Evolutionary conservation across 1,140 invertebrate genomes (phyloP), one percentile per base, ranked within the genome.

Genomic region (Bombus affinis): DNA sequence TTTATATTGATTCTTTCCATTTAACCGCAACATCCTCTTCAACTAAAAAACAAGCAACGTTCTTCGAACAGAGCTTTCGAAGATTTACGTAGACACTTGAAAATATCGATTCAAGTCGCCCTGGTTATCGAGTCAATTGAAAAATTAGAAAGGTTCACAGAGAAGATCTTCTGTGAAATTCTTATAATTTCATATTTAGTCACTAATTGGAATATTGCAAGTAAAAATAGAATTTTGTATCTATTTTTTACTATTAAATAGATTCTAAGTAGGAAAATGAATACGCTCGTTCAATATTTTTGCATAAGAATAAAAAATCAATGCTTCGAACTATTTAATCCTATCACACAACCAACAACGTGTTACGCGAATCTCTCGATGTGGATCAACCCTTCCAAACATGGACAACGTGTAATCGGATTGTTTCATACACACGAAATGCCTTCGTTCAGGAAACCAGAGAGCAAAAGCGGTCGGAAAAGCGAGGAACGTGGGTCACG

Each of bases 401-500:
- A 28, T 8, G 18, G 39, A 32, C 62, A 66, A 35, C 39, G 10
- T 28, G 70, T 44, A 47, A 5, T 3, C 35, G 47, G 28, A 53
- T 42, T 66, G 28, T 65, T 37, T 42, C 37, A 44, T 75, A 57
- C 44, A 53, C 32, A 53, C 2, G 22, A 62, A 13, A 22, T 25
- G 25, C 25, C 6, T 53, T 1, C 10, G 3, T 25, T 8, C 12
- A 1, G 75, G 57, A 62, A 62, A 77, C 8, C 25, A 12, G 35
- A 28, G 57, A 37, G 65, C 44, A 35, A 53, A 83, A 83, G 66
- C 35, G 25, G 59, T 28, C 18, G 35, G 42, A 77, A 70, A 57
- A 74, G 3, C 32, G 65, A 80, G 65, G 68, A 78, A 22, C 62
- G 81, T 62, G 83, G 47, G 73, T 71, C 78, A 75, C 72, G 53